Percentiles rank a stretch among this genome's conserved stretches.
phyloP scores from a whole-genome alignment of 2,113 vertebrate genomes.

The Myotis davidii region DNA sequence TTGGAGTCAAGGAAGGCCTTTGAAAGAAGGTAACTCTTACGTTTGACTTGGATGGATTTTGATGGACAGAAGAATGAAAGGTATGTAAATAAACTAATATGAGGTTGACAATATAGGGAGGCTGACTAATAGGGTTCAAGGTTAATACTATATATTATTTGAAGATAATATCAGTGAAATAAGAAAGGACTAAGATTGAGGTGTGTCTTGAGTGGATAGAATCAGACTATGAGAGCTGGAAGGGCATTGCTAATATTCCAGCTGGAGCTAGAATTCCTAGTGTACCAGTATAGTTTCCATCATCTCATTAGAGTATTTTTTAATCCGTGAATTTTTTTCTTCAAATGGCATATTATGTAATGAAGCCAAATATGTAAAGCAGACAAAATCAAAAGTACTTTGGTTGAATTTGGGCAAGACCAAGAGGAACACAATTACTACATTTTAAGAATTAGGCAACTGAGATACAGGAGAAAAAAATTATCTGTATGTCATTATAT shows the following conservation, averaged over 20 bases:
- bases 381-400: neutral
- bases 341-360: constrained; percentile 25
- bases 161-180: neutral
- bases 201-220: neutral
- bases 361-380: neutral
- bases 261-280: neutral
- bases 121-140: neutral
- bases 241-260: constrained; percentile 19
- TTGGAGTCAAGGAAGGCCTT: constrained; percentile 21
- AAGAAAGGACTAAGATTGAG: neutral
- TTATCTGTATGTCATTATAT: neutral
- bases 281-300: neutral
- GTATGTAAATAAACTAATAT: neutral
- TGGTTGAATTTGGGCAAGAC: neutral
- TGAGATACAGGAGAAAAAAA: neutral
- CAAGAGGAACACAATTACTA: neutral
- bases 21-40: constrained; percentile 2
- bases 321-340: constrained; percentile 29
- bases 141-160: neutral
- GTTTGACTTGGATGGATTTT: constrained; percentile 33
- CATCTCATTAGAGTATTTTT: constrained; percentile 1
- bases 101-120: neutral
- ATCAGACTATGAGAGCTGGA: constrained; percentile 23
- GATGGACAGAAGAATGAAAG: neutral
- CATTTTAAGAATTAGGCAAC: constrained; percentile 8